Percentiles rank a stretch among this genome's conserved stretches.
Conservation (phyloP, 2,113 vertebrate species). For the Puffinus mauretanicus region DNA sequence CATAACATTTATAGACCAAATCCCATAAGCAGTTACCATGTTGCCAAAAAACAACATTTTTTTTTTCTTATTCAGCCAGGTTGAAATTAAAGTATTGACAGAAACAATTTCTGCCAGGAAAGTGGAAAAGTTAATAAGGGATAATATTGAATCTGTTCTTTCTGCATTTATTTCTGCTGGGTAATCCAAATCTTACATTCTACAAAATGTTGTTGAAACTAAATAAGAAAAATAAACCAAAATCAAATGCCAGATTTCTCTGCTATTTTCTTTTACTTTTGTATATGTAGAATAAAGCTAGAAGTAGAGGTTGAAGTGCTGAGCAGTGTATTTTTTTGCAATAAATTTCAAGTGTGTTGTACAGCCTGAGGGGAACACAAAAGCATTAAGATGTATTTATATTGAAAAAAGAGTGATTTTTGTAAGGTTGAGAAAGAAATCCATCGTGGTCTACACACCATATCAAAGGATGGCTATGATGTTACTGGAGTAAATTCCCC, state of each 20-base stretch:
- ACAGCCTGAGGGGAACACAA: slow-evolving; percentile 1
- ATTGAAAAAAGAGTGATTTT: slow-evolving; percentile 15
- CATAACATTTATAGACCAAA: not conserved
- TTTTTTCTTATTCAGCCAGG: not conserved
- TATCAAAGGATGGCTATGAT: slow-evolving; percentile 36
- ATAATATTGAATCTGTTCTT: not conserved
- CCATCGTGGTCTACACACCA: not conserved
- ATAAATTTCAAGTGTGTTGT: slow-evolving; percentile 12
- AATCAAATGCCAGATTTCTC: not conserved
- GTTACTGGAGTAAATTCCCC: not conserved
- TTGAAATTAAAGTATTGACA: slow-evolving; percentile 35
- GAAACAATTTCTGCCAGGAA: not conserved
- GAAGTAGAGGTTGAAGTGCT: not conserved
- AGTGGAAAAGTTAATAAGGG: not conserved
- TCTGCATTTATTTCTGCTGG: not conserved
- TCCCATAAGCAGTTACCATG: not conserved
- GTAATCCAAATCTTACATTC: not conserved
- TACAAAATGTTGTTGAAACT: not conserved
- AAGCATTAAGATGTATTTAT: slow-evolving; percentile 44
- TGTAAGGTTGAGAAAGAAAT: slow-evolving; percentile 27
- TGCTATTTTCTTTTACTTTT: not conserved
- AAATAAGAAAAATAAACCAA: slow-evolving; percentile 9
- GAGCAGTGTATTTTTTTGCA: not conserved
- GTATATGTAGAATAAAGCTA: not conserved
- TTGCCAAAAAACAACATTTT: not conserved